A percentile compares a stretch with the other conserved stretches of the same genome.
Evolutionary conservation across 2,113 vertebrate species (phyloP).

Genomic region (Bufo gargarizans): DNA sequence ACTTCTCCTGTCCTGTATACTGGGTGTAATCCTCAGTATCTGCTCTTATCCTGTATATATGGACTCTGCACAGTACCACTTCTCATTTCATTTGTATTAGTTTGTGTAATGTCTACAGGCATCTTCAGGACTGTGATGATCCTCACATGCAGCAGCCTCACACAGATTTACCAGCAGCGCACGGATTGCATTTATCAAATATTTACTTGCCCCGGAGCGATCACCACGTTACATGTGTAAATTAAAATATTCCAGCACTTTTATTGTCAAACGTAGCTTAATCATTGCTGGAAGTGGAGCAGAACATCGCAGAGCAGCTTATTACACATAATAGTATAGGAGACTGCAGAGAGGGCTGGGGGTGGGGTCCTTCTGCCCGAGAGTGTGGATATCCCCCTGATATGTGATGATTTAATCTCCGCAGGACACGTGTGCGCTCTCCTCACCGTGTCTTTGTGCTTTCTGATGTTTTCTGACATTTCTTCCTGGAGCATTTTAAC

Average conservation of each 20-base stretch:
- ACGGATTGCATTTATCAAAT: conserved; percentile 19
- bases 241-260: conserved; percentile 37
- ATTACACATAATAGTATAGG: conserved; percentile 34
- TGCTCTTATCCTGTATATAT: neutral
- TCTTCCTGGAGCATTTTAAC: neutral
- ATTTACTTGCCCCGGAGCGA: conserved; percentile 32
- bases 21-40: neutral
- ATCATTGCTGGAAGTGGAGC: conserved; percentile 49
- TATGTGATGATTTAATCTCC: neutral
- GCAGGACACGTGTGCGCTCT: neutral
- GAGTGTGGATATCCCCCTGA: neutral
- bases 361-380: neutral
- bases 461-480: neutral
- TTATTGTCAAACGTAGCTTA: conserved; percentile 41
- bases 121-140: neutral
- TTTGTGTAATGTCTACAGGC: neutral
- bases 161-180: neutral
- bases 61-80: neutral
- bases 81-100: neutral
- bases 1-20: neutral
- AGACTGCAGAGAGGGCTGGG: neutral
- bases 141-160: neutral
- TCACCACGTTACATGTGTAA: conserved; percentile 18
- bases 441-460: conserved; percentile 15
- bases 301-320: conserved; percentile 45